These are phyloP conservation scores for Schizaphis graminum DNA, from an alignment of 2,888 invertebrate genomes.

Conservation along the genomic window DNA sequence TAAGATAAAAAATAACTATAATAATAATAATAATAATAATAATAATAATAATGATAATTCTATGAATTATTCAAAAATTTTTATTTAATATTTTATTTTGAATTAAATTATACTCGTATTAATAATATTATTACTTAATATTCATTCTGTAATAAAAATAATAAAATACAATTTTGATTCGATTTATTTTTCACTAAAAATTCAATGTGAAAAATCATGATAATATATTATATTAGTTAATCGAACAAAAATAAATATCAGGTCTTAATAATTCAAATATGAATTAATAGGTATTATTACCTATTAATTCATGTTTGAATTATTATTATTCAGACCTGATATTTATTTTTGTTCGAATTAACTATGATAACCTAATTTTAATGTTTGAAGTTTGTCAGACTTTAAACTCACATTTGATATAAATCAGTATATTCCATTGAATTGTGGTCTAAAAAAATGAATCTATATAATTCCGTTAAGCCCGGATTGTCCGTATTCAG, in stretches of 20 bases:
- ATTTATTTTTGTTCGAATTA: neutral
- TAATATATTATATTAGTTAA: no score
- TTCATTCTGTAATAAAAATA: neutral
- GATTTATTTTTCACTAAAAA: neutral
- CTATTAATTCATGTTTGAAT: neutral
- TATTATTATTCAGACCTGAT: neutral
- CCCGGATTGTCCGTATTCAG: conserved; percentile 3
- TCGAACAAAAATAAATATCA: no score
- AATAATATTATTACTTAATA: neutral
- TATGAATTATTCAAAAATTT: neutral
- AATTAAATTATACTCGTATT: neutral
- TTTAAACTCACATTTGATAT: conserved; percentile 41
- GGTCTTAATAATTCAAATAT: no score
- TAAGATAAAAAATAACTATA: no score
- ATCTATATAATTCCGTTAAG: conserved; percentile 46
- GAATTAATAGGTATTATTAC: no score
- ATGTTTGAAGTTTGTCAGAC: conserved; percentile 38
- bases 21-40: no score
- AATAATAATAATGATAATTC: no score
- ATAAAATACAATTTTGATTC: neutral
- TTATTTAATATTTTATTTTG: neutral
- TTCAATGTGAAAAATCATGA: no score
- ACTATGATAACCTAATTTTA: conserved; percentile 34
- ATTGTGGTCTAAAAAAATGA: conserved; percentile 5
- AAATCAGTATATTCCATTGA: neutral